A percentile compares a stretch with the other conserved stretches of the same genome.
phyloP scores from a whole-genome alignment of 2,797 vertebrate genomes.

The Malurus leucopterus region DNA sequence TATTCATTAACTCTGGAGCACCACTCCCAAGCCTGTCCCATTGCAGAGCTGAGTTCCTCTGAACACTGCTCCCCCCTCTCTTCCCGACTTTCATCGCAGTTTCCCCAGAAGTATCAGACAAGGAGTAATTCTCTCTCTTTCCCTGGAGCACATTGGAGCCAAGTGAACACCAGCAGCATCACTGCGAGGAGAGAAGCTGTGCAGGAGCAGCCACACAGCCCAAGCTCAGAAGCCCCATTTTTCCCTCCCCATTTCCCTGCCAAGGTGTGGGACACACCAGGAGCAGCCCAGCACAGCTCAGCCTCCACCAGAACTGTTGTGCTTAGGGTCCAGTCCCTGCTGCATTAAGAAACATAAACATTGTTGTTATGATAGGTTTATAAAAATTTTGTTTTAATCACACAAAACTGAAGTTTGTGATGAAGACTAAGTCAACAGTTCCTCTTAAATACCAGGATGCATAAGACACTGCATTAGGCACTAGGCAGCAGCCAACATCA shows the following conservation, averaged over 20 bases:
- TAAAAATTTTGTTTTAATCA: conserved; percentile 62
- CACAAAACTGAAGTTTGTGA: conserved; percentile 63
- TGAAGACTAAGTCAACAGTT: conserved; percentile 60
- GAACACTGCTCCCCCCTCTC: background rate
- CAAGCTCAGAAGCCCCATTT: background rate
- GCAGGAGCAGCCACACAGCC: background rate
- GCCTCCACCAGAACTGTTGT: background rate
- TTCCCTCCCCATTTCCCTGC: background rate
- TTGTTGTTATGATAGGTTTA: conserved; percentile 38
- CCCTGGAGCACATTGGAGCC: background rate
- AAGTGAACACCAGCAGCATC: background rate
- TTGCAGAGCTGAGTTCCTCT: background rate
- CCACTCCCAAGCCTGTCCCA: background rate
- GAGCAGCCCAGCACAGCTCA: background rate
- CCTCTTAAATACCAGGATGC: conserved; percentile 56
- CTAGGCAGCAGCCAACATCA: conserved; percentile 57
- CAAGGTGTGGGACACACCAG: too few species aligned
- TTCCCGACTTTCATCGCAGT: background rate
- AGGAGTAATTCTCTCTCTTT: background rate
- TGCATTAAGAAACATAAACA: conserved; percentile 37
- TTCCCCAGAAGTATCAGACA: background rate
- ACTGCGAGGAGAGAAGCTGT: background rate
- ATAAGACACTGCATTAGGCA: conserved; percentile 63
- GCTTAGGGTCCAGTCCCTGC: background rate
- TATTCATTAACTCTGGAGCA: background rate